phyloP scores from a whole-genome alignment of 2,797 vertebrate species.

The Enteromius mattozi region DNA sequence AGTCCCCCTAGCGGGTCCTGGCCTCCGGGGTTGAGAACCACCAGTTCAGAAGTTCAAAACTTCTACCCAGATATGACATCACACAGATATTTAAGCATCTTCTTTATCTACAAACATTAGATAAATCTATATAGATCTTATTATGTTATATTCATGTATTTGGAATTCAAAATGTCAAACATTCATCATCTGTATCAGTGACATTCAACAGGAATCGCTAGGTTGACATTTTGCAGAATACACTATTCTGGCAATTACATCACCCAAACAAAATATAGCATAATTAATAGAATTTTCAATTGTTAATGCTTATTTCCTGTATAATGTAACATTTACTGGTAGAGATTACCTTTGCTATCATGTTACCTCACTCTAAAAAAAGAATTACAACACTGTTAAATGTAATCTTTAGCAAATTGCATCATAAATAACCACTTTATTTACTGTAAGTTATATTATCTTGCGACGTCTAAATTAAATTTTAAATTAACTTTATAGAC shows the following conservation, averaged over 20 bases:
- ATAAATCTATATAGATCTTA: conserved; percentile 4
- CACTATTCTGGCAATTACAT: background rate
- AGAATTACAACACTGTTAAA: background rate
- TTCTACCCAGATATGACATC: background rate
- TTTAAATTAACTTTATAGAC: background rate
- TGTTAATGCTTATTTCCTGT: background rate
- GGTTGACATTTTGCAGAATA: background rate
- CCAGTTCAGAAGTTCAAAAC: background rate
- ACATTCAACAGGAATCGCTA: background rate
- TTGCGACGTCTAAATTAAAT: background rate
- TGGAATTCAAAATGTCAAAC: background rate
- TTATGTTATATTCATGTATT: background rate
- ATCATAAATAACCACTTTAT: background rate
- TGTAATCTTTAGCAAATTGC: background rate
- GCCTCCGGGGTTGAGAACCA: background rate
- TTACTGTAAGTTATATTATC: background rate
- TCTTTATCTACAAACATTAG: background rate
- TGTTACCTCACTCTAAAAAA: background rate
- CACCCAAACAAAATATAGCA: background rate
- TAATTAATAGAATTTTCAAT: background rate
- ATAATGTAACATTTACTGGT: background rate
- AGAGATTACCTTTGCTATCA: background rate
- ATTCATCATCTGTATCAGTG: background rate
- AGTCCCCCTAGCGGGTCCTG: background rate
- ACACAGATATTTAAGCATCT: background rate